phyloP scores from a whole-genome alignment of 2,113 vertebrate species.

The Psephotus haematonotus region DNA sequence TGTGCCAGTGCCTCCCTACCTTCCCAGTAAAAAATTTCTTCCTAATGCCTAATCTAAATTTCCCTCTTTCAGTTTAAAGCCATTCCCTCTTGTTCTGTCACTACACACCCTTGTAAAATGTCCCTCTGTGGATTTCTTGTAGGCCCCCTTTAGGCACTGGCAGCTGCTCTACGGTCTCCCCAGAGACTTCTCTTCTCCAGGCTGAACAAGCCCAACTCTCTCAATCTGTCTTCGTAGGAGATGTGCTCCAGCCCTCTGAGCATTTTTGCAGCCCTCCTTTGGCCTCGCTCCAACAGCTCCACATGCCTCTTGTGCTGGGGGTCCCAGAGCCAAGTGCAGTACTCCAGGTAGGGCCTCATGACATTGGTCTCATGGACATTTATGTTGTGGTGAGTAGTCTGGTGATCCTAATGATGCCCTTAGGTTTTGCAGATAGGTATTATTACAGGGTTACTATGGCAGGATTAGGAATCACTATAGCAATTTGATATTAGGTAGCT shows the following conservation, averaged over 20 bases:
- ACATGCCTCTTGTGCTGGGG: neutral
- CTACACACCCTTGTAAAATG: neutral
- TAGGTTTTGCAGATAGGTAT: neutral
- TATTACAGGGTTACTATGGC: accelerated
- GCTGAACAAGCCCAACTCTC: neutral
- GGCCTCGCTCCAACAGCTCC: neutral
- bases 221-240: neutral
- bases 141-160: neutral
- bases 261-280: neutral
- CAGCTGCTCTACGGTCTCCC: neutral
- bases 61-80: neutral
- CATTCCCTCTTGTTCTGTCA: neutral
- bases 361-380: neutral
- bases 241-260: neutral
- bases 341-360: neutral
- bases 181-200: neutral
- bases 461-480: neutral
- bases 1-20: neutral
- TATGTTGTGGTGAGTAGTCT: accelerated
- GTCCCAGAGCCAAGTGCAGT: neutral
- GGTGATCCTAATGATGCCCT: neutral
- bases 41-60: neutral
- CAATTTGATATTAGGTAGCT: neutral
- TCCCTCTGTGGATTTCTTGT: neutral
- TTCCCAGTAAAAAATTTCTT: neutral